A percentile compares a stretch with the other conserved stretches of the same genome.
phyloP scores from a whole-genome alignment of 2,888 invertebrate genomes.

The Amphiduros pacificus region DNA sequence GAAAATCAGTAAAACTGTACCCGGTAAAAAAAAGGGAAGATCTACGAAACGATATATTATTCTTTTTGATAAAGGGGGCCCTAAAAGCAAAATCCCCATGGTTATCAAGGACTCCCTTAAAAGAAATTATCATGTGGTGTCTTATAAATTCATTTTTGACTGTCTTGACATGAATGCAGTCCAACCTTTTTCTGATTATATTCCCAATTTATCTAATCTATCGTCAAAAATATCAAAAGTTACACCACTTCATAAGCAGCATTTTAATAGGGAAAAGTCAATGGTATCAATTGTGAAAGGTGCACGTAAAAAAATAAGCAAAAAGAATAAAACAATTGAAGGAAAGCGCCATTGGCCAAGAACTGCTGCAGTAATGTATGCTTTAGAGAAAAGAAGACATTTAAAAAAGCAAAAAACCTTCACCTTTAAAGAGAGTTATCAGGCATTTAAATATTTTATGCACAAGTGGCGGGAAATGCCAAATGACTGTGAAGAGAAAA shows the following conservation, averaged over 20 bases:
- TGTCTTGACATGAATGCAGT: background rate
- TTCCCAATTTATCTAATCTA: background rate
- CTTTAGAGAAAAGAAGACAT: too few relatives aligned
- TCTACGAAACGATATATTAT: background rate
- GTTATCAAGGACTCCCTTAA: background rate
- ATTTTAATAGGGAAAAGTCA: background rate
- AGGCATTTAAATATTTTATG: too few relatives aligned
- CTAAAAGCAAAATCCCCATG: background rate
- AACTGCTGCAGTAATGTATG: too few relatives aligned
- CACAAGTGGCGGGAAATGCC: too few relatives aligned
- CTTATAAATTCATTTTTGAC: background rate
- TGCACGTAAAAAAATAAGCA: too few relatives aligned
- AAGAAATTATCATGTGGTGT: background rate
- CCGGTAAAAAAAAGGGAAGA: background rate
- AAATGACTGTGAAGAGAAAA: too few relatives aligned
- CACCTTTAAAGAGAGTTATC: too few relatives aligned
- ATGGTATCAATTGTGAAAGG: too few relatives aligned
- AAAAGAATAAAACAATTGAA: too few relatives aligned
- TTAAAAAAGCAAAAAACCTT: too few relatives aligned
- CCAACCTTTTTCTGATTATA: background rate
- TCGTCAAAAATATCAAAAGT: background rate
- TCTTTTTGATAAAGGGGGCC: background rate
- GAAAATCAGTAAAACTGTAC: background rate
- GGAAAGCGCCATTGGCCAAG: too few relatives aligned
- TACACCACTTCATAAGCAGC: background rate